phyloP scores from a whole-genome alignment of 2,888 invertebrate species.

The Sinodicranocentrus sp. region DNA sequence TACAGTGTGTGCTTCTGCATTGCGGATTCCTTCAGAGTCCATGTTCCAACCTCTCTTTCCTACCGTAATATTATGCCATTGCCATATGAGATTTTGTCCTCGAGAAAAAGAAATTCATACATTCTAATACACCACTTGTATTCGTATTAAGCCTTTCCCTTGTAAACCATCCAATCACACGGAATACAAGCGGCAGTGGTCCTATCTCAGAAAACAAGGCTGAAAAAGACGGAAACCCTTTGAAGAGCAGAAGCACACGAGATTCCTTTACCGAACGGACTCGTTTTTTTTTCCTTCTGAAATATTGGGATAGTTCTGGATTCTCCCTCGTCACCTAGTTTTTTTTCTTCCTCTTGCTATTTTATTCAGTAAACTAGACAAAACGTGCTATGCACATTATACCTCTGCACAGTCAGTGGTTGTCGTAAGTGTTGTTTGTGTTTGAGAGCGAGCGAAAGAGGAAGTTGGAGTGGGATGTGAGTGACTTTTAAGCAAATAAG shows the following conservation, averaged over 20 bases:
- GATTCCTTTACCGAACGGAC: neutral
- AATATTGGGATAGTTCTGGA: constrained; percentile 59
- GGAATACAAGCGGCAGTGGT: too few species aligned
- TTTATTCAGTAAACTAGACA: neutral
- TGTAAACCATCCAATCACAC: too few species aligned
- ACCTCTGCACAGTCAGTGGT: neutral
- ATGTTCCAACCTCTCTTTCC: constrained; percentile 3
- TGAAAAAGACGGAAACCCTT: too few species aligned
- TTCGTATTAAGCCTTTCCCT: neutral
- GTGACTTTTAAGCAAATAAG: neutral
- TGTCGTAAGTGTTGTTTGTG: neutral
- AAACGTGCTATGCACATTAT: neutral
- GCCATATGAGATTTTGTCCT: constrained; percentile 49
- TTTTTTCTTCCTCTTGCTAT: neutral
- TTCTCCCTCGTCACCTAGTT: neutral
- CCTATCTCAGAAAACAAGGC: too few species aligned
- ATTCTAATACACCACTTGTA: constrained; percentile 11
- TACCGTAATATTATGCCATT: constrained; percentile 18
- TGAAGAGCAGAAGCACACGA: neutral
- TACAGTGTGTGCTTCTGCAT: constrained; percentile 44
- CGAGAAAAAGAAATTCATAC: constrained; percentile 44
- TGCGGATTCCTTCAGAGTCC: constrained; percentile 59
- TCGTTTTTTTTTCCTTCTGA: constrained; percentile 2
- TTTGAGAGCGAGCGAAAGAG: neutral
- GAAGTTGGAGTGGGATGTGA: neutral